Percentiles rank a stretch among this genome's conserved stretches.
phyloP scores from a whole-genome alignment of 2,797 vertebrate species.

The Syngnathus rostellatus region DNA sequence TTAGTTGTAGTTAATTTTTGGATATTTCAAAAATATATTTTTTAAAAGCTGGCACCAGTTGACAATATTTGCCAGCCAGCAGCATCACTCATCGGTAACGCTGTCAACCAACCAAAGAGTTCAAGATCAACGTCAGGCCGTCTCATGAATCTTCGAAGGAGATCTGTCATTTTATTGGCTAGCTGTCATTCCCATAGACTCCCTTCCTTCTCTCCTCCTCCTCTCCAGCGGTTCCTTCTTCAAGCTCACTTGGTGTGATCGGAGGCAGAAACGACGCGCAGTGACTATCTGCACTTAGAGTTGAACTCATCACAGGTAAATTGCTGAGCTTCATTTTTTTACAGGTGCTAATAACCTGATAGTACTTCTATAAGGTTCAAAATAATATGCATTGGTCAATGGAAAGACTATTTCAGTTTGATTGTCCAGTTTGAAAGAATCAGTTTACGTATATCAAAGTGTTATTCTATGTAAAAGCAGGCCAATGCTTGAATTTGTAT shows the following conservation, averaged over 20 bases:
- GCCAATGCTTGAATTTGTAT: no score
- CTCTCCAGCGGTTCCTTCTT: conserved; percentile 4
- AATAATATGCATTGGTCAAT: no score
- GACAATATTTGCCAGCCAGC: no score
- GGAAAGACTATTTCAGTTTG: no score
- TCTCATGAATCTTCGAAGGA: neutral
- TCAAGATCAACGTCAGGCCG: neutral
- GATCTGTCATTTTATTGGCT: conserved; percentile 32
- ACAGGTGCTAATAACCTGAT: no score
- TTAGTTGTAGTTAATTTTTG: no score
- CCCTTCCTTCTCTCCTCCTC: conserved; percentile 2
- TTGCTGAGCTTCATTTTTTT: neutral
- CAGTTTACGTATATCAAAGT: no score
- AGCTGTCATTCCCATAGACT: conserved; percentile 20
- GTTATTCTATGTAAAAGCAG: neutral
- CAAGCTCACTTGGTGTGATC: neutral
- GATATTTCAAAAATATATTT: no score
- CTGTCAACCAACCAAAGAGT: neutral
- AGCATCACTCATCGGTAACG: neutral
- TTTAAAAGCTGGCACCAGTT: neutral
- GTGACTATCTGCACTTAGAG: neutral
- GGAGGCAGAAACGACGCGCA: neutral
- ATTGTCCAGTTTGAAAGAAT: no score
- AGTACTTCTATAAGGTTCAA: no score
- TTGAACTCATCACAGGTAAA: neutral